Conservation (phyloP, 2,113 vertebrate species). For the Tricholaema leucomelas region DNA sequence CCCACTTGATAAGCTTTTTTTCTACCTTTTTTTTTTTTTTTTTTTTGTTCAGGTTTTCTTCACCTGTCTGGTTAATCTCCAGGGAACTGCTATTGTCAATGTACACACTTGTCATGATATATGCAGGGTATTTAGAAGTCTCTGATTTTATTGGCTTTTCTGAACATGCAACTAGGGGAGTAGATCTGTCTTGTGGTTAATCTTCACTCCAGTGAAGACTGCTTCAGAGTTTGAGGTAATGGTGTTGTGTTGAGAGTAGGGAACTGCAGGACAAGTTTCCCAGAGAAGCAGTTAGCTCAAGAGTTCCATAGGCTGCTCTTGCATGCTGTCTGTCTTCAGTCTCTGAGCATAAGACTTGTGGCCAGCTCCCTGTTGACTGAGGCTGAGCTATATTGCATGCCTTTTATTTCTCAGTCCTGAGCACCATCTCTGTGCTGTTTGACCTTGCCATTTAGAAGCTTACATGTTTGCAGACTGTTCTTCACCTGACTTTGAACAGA, state of each 20-base stretch:
- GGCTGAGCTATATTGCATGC: not conserved
- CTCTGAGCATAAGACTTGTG: not conserved
- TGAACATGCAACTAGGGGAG: not conserved
- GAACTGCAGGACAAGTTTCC: not conserved
- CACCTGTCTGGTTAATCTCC: not conserved
- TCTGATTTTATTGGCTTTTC: not conserved
- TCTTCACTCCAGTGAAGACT: not conserved
- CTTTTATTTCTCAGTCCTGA: not conserved
- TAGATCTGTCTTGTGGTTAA: not conserved
- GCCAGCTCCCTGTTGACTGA: not conserved
- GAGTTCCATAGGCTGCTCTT: slow-evolving; percentile 1
- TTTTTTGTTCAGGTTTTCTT: not conserved
- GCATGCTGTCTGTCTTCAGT: not conserved
- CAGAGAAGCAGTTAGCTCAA: slow-evolving; percentile 4
- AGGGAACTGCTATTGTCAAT: not conserved
- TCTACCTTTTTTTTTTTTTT: not conserved
- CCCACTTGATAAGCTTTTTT: not conserved
- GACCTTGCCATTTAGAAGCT: not conserved
- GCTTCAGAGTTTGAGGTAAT: not conserved
- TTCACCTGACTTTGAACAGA: not conserved
- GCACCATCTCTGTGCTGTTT: not conserved
- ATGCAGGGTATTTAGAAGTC: not conserved
- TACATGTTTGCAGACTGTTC: not conserved
- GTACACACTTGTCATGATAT: not conserved
- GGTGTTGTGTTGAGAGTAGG: not conserved